Base-by-base conservation (phyloP, 2,113 vertebrate genomes). In the Labeo rohita region DNA sequence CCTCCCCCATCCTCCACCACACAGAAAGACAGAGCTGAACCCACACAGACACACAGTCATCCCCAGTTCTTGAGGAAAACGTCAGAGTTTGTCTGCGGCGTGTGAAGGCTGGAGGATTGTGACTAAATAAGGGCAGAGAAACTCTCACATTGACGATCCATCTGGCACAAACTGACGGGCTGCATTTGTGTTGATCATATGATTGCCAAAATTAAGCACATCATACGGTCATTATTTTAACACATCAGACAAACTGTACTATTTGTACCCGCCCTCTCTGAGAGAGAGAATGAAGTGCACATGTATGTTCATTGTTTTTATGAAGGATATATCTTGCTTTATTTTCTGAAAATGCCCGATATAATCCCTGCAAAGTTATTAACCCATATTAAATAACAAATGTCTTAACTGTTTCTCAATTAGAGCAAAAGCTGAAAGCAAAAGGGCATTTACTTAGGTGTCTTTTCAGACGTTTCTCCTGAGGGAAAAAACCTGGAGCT, bases 71-170 rank as follows among this genome's bases (percentile, higher is more conserved):
- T 66, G 87, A 91, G 88, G 85, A 89, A 88, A 86, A 73, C 8
- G 23, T 80, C 54, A 70, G 52, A 39, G 89, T 94, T 84, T 84
- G 90, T 90, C 59, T 83, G 47, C 8, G 21, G 3, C 21, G 21
- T 61, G 56, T 61, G 56, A 86, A 87, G 89, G 87, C 61, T 86
- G 3, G 76, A 89, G 7, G 83, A 91, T 84, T 83, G 88, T 90
- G 90, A 90, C 92, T 92, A 93, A 94, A 95, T 92, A 94, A 88
- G 92, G 91, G 59, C 92, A 90, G 54, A 77, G 87, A 91, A 90
- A 88, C 70, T 73, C 52, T 80, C 39, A 59, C 9, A 16, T 18
- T 65, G n/a, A 61, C 6, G 12, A 23, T 73, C 15, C 79, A 72
- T 78, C 70, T 80, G 28, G 52, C 74, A 56, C 47, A 56, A 65